Evolutionary conservation across 2,797 vertebrate species (phyloP).

Genomic region (Hafferia zeledoni): DNA sequence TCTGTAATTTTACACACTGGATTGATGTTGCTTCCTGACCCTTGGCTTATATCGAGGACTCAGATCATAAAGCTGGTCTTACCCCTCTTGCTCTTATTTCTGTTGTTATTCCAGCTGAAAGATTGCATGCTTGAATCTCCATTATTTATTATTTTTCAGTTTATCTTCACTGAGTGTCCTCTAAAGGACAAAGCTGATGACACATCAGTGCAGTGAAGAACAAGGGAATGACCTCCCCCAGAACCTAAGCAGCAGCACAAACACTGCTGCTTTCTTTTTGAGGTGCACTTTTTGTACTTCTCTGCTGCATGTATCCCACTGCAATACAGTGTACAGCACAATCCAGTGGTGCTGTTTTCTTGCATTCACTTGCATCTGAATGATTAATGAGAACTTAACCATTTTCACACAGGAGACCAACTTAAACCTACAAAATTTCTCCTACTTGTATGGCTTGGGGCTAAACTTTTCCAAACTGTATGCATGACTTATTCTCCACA

Average conservation of each 20-base stretch:
- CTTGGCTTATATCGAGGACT: neutral
- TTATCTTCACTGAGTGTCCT: neutral
- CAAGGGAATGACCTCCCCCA: neutral
- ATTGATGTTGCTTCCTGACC: neutral
- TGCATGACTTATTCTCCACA: neutral
- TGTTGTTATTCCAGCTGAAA: neutral
- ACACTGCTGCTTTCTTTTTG: neutral
- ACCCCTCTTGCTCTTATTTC: neutral
- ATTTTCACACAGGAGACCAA: neutral
- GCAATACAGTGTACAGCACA: neutral
- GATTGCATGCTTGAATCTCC: neutral
- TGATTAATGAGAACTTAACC: neutral
- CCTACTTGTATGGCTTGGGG: neutral
- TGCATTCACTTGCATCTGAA: neutral
- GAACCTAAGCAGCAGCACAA: neutral
- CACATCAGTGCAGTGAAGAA: neutral
- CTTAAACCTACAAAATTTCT: neutral
- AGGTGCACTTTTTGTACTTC: neutral
- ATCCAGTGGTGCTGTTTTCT: neutral
- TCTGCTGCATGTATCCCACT: neutral
- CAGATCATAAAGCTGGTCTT: neutral
- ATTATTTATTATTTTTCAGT: neutral
- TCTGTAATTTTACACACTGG: neutral
- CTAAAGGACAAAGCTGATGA: neutral
- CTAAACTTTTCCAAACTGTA: neutral